Base-by-base conservation (phyloP, 2,113 vertebrate species). In the Cavia porcellus region DNA sequence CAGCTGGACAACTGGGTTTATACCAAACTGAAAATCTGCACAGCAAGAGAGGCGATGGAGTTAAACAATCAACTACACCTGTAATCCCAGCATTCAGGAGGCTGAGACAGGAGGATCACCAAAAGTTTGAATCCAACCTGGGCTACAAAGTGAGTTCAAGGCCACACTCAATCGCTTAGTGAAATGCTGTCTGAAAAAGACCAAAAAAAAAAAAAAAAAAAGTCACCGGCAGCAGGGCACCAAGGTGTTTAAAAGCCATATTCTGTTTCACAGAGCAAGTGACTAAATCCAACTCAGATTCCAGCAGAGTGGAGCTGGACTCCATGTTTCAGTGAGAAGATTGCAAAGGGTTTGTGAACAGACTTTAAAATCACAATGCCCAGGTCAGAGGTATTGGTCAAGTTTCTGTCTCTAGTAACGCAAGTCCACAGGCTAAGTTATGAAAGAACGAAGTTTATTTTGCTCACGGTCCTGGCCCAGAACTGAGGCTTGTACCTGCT, bases 401-500 rank as follows among this genome's bases (percentile, higher is more conserved):
- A 35, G 20, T 52, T 85, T 32, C 15, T 47, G 42, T 35, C 20
- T 66, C 47, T 55, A 15, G 55, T 55, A 70, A 72, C 35, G n/a
- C 22, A 72, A 38, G n/a, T 5, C 35, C 13, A 87, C 12, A 70
- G 2, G 22, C 45, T 5, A 70, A 38, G 35, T 38, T 70, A n/a
- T 52, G 3, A n/a, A 86, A 20, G 50, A 68, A 25, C n/a, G 22
- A 72, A 24, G 38, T 47, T 47, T 22, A 59, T 30, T 64, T 45
- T 64, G 28, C 38, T 64, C 59, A 32, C 30, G 9, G 57, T n/a
- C 72, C 47, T 72, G 66, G 14, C 28, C 1, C 64, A 38, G 5
- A 2, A 20, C 17, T 12, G 1, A 14, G 32, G 47, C 2, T 20
- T 12, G 7, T 47, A 28, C 35, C 20, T 25, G 8, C 7, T 8